Evolutionary conservation across 2,113 vertebrate species (phyloP).

Genomic region (Ovis canadensis): DNA sequence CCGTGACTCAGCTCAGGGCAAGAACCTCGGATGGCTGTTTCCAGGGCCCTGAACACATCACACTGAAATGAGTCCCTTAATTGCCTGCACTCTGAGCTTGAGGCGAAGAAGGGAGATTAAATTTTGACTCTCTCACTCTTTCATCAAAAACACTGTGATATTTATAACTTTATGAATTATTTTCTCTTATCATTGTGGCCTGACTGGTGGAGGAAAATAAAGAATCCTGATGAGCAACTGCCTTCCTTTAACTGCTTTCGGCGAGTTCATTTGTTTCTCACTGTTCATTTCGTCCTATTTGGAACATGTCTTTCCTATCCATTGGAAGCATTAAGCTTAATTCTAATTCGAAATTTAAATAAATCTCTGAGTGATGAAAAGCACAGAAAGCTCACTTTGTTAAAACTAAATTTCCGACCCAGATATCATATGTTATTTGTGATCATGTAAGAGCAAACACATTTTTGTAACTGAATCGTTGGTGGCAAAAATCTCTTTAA

Average conservation of each 20-base stretch:
- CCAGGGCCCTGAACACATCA: not conserved
- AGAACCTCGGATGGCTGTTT: not conserved
- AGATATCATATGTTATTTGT: not conserved
- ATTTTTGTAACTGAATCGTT: not conserved
- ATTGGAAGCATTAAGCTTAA: not conserved
- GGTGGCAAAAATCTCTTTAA: not conserved
- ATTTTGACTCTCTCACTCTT: not conserved
- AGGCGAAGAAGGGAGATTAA: not conserved
- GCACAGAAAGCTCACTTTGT: not conserved
- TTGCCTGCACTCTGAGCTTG: not conserved
- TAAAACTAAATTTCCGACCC: not conserved
- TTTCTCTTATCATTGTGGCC: not conserved
- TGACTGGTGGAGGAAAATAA: not conserved
- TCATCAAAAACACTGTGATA: not conserved
- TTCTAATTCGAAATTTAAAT: slow-evolving; percentile 6
- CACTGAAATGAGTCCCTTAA: not conserved
- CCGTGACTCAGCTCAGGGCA: not conserved
- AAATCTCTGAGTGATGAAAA: not conserved
- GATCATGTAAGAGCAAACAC: not conserved
- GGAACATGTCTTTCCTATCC: not conserved
- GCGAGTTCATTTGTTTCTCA: not conserved
- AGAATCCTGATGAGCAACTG: not conserved
- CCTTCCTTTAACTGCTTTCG: not conserved
- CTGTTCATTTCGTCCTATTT: not conserved
- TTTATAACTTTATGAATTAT: slow-evolving; percentile 28